These are phyloP conservation scores for Petaurus breviceps DNA, from an alignment of 2,113 vertebrate genomes.

Conservation along the genomic window DNA sequence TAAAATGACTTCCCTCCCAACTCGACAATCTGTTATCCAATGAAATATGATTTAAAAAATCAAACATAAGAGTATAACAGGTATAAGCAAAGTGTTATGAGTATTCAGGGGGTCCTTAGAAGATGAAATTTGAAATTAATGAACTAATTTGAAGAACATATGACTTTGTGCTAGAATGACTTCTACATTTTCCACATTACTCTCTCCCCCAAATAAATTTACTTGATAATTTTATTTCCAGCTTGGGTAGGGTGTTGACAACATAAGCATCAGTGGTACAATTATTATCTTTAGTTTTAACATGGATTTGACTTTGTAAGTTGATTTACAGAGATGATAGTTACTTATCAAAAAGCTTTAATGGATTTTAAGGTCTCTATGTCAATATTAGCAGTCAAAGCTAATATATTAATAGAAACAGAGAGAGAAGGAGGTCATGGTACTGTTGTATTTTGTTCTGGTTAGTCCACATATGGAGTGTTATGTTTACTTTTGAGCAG, in stretches of 20 bases:
- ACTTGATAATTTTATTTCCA: background rate
- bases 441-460: background rate
- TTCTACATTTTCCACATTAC: background rate
- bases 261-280: background rate
- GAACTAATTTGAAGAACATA: background rate
- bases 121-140: background rate
- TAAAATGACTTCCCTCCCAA: background rate
- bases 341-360: background rate
- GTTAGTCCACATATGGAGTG: too few relatives aligned
- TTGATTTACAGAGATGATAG: background rate
- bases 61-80: background rate
- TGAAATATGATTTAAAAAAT: background rate
- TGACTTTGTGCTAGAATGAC: background rate
- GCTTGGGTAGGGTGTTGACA: background rate
- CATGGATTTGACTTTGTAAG: background rate
- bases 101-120: background rate
- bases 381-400: background rate
- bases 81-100: background rate
- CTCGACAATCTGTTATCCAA: background rate
- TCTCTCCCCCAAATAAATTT: background rate
- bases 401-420: background rate
- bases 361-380: background rate
- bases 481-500: background rate
- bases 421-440: background rate
- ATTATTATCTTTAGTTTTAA: background rate